A percentile compares a stretch with the other conserved stretches of the same genome.
phyloP scores from a whole-genome alignment of 2,797 vertebrate species.

The Emydoidea blandingii region DNA sequence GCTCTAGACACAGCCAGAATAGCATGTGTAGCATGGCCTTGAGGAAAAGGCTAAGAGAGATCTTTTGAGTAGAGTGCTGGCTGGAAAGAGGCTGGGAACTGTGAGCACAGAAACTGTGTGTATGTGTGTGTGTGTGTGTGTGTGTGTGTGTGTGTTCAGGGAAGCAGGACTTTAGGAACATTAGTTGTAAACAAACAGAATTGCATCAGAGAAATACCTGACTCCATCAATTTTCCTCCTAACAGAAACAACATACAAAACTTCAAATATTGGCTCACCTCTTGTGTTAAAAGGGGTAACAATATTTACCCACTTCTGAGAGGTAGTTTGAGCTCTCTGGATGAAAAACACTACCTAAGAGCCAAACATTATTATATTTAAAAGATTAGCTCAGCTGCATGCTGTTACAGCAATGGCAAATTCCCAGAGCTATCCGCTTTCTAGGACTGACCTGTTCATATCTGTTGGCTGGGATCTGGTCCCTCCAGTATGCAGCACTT shows the following conservation, averaged over 20 bases:
- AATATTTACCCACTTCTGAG: background rate
- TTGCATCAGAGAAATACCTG: background rate
- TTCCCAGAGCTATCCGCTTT: background rate
- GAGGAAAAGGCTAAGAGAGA: background rate
- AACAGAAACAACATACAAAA: background rate
- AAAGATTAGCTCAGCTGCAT: background rate
- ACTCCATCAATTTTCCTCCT: background rate
- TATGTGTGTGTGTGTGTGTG: too few species aligned
- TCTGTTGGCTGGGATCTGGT: rapidly evolving
- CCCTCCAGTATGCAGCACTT: background rate
- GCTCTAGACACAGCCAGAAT: background rate
- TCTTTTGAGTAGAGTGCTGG: background rate
- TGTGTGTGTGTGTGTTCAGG: background rate
- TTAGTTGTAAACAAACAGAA: background rate
- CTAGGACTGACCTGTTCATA: background rate
- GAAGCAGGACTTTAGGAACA: background rate
- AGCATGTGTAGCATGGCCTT: background rate
- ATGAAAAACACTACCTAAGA: background rate
- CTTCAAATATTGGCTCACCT: background rate
- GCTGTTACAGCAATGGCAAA: background rate
- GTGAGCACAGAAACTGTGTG: background rate
- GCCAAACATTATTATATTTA: background rate
- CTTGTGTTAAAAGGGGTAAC: background rate
- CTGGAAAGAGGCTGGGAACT: background rate
- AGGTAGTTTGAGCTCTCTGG: background rate